phyloP scores from a whole-genome alignment of 1,140 invertebrate species.

The Brachionus rotundiformis region DNA sequence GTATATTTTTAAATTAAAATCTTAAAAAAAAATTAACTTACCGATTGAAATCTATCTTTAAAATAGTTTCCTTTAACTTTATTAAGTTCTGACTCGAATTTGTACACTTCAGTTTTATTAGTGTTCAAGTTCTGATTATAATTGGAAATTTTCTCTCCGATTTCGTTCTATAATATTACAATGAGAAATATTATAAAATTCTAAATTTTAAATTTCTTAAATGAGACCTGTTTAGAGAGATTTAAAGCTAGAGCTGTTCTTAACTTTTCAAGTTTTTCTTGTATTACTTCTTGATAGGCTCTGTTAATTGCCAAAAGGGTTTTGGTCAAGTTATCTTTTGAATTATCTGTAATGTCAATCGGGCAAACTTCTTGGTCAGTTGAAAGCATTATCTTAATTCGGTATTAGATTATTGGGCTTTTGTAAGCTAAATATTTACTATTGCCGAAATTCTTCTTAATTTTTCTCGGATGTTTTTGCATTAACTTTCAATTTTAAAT shows the following conservation, averaged over 20 bases:
- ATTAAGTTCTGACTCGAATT: conserved; percentile 13
- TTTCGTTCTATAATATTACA: conserved; percentile 26
- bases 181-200: background rate
- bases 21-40: background rate
- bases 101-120: background rate
- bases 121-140: background rate
- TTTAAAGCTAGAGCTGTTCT: conserved; percentile 6
- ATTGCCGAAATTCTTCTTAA: background rate
- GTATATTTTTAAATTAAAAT: background rate
- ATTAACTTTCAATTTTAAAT: background rate
- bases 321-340: background rate
- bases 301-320: conserved; percentile 27
- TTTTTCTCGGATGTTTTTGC: background rate
- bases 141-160: conserved; percentile 22
- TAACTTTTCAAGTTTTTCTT: conserved; percentile 34
- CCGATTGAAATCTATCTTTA: conserved; percentile 47
- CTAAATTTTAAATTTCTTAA: background rate
- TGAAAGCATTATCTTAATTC: background rate
- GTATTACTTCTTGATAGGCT: conserved; percentile 47
- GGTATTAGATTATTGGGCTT: too few relatives aligned
- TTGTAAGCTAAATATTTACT: too few relatives aligned
- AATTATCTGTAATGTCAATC: background rate
- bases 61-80: conserved; percentile 49
- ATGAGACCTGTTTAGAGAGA: background rate
- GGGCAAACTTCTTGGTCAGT: background rate